These are phyloP conservation scores for Acanthococcus lagerstroemiae DNA, from an alignment of 2,888 invertebrate genomes.

Conservation along the genomic window DNA sequence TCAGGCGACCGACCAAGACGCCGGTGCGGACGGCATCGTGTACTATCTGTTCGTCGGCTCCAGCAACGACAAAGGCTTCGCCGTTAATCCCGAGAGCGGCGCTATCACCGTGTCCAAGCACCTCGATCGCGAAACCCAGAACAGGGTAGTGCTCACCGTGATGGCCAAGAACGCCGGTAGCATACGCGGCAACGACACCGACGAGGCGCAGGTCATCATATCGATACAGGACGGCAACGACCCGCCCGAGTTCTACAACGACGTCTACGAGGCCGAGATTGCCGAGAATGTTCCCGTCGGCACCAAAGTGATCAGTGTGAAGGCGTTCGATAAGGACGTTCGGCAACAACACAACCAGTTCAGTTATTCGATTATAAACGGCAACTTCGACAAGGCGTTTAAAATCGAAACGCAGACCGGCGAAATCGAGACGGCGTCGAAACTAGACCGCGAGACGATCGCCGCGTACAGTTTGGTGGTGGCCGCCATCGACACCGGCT, in stretches of 20 bases:
- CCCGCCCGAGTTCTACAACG: constrained; percentile 81
- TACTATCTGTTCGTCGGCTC: constrained; percentile 88
- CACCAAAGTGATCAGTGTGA: constrained; percentile 62
- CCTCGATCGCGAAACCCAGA: constrained; percentile 78
- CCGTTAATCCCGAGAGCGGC: constrained; percentile 72
- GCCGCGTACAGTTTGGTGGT: constrained; percentile 64
- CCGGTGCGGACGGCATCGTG: constrained; percentile 75
- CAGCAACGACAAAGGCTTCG: constrained; percentile 83
- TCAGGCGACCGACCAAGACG: constrained; percentile 80
- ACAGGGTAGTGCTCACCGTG: constrained; percentile 77
- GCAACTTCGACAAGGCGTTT: constrained; percentile 71
- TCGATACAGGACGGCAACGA: constrained; percentile 93
- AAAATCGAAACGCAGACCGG: constrained; percentile 78
- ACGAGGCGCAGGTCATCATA: constrained; percentile 86
- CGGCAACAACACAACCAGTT: constrained; percentile 84
- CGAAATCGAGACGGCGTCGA: constrained; percentile 60
- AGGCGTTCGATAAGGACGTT: constrained; percentile 85
- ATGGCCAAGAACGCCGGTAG: constrained; percentile 91
- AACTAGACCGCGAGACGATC: constrained; percentile 70
- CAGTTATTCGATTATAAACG: constrained; percentile 76
- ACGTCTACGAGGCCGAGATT: constrained; percentile 64
- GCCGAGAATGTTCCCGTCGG: constrained; percentile 70
- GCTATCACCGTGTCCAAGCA: constrained; percentile 70
- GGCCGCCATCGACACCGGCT: constrained; percentile 79
- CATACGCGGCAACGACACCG: constrained; percentile 88